Evolutionary conservation across 2,113 vertebrate species (phyloP).

Genomic region (Microtus ochrogaster): DNA sequence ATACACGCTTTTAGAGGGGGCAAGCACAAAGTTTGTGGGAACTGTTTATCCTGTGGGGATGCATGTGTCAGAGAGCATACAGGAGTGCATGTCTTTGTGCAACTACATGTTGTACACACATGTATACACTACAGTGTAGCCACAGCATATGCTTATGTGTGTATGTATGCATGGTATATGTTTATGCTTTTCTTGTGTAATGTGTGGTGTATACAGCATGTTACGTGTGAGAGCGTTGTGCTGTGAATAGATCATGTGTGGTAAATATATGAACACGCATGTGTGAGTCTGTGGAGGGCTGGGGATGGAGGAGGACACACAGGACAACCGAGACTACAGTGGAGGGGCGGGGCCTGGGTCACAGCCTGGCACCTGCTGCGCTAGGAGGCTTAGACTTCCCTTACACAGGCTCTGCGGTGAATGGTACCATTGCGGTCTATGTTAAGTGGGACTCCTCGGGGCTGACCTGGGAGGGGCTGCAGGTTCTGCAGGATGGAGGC

Average conservation of each 20-base stretch:
- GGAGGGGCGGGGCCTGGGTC: neutral
- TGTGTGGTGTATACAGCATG: too few relatives aligned
- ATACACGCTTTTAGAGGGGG: neutral
- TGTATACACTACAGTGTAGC: neutral
- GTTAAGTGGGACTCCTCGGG: accelerated
- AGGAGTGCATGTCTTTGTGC: neutral
- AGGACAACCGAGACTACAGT: neutral
- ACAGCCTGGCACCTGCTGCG: accelerated
- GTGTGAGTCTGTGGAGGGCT: neutral
- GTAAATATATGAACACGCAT: too few relatives aligned
- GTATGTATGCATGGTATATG: too few relatives aligned
- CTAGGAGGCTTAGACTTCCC: accelerated
- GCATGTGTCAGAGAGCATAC: neutral
- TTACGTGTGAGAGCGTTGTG: neutral
- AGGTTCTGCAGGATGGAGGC: conserved; percentile 93
- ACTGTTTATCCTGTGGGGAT: accelerated
- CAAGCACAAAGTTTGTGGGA: neutral
- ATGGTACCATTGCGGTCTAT: neutral
- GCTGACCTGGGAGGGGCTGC: conserved; percentile 91
- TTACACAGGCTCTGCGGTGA: neutral
- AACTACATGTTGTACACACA: too few relatives aligned
- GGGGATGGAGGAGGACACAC: neutral
- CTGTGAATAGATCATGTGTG: neutral
- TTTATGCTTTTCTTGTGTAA: too few relatives aligned
- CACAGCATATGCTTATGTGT: neutral